Conservation (phyloP, 23 tunicate species). For the Corella eumyota region DNA sequence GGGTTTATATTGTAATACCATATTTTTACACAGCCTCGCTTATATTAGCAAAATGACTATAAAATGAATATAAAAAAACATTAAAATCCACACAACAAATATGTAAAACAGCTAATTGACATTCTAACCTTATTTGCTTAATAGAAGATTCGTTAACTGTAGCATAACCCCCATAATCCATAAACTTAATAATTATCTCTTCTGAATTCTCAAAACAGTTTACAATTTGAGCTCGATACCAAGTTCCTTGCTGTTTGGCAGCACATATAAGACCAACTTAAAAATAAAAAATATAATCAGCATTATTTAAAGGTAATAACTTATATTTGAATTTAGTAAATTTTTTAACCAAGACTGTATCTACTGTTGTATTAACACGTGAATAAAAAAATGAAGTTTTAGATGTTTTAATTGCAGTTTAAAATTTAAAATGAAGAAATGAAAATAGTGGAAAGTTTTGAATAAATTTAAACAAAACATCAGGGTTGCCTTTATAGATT, state of each 20-base stretch:
- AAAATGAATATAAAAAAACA: neutral
- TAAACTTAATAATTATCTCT: conserved; percentile 45
- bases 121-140: conserved; percentile 60
- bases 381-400: neutral
- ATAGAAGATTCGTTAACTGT: conserved; percentile 22
- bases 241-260: conserved; percentile 51
- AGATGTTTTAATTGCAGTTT: too few relatives aligned
- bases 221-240: conserved; percentile 68
- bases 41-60: too few relatives aligned
- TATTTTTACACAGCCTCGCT: too few relatives aligned
- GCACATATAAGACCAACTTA: conserved; percentile 72
- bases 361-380: neutral
- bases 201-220: conserved; percentile 38
- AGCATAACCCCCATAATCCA: conserved; percentile 79
- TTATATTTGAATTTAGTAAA: neutral
- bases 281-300: neutral
- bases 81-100: neutral
- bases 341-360: neutral
- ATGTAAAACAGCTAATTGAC: too few relatives aligned
- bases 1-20: too few relatives aligned
- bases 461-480: too few relatives aligned
- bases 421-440: too few relatives aligned
- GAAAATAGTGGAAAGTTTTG: too few relatives aligned
- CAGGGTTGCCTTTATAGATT: too few relatives aligned
- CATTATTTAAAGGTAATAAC: neutral